phyloP scores from a whole-genome alignment of 2,797 vertebrate genomes.

The Tympanoctomys barrerae region DNA sequence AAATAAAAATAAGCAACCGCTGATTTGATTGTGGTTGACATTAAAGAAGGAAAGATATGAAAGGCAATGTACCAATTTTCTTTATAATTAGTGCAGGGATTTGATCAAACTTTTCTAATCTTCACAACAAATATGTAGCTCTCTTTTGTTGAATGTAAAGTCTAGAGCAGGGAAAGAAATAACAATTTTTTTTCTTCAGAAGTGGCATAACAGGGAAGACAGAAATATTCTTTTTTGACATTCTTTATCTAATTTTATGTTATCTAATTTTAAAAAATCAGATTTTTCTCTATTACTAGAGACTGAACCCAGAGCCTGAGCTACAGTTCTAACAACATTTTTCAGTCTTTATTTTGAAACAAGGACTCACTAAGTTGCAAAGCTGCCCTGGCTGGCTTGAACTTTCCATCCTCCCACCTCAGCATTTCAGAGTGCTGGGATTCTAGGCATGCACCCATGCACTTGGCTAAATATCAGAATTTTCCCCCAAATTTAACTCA shows the following conservation, averaged over 20 bases:
- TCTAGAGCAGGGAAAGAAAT: conserved; percentile 25
- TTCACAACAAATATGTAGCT: background rate
- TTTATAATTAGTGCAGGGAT: background rate
- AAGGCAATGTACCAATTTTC: background rate
- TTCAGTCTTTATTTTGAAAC: background rate
- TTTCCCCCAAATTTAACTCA: background rate
- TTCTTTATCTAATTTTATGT: conserved; percentile 38
- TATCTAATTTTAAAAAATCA: background rate
- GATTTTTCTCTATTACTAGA: background rate
- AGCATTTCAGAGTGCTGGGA: background rate
- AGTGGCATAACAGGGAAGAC: background rate
- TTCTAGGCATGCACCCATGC: background rate
- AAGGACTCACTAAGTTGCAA: background rate
- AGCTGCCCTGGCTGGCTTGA: background rate
- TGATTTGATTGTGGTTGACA: background rate
- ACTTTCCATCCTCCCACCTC: background rate
- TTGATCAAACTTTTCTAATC: conserved; percentile 18
- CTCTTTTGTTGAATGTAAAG: background rate
- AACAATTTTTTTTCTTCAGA: conserved; percentile 48
- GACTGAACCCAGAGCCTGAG: background rate
- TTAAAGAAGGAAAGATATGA: background rate
- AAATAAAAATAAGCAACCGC: background rate
- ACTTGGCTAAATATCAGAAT: background rate
- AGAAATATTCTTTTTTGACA: background rate
- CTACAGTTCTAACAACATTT: background rate